These are phyloP conservation scores for Anguilla obscura DNA, from an alignment of 2,797 vertebrate genomes.

Conservation along the genomic window DNA sequence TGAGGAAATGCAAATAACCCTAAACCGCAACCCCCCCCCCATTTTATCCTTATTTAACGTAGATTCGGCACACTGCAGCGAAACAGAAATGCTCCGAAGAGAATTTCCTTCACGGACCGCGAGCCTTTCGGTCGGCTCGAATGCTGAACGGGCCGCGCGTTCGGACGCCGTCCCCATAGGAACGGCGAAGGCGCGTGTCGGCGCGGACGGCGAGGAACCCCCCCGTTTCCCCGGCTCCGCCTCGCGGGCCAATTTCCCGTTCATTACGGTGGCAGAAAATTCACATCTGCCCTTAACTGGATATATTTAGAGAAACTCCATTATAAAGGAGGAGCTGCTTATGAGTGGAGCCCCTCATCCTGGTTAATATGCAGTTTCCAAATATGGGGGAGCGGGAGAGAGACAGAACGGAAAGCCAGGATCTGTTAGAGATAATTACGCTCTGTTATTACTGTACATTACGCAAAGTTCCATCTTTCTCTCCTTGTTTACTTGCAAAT, in stretches of 20 bases:
- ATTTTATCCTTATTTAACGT: constrained; percentile 7
- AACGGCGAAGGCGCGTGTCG: neutral
- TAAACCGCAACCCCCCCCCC: neutral
- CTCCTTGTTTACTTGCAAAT: constrained; percentile 53
- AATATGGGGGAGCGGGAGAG: constrained; percentile 22
- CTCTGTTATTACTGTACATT: constrained; percentile 51
- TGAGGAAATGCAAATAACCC: constrained; percentile 20
- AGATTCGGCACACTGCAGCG: neutral
- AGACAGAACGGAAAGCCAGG: constrained; percentile 45
- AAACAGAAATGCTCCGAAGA: neutral
- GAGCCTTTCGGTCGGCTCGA: neutral
- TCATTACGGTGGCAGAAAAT: constrained; percentile 49
- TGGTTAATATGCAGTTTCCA: constrained; percentile 43
- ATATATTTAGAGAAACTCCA: constrained; percentile 40
- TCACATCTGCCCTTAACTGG: constrained; percentile 36
- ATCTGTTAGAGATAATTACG: constrained; percentile 53
- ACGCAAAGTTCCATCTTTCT: constrained; percentile 46
- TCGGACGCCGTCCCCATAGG: neutral
- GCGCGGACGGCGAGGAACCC: constrained; percentile 39
- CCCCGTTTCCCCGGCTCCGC: constrained; percentile 39
- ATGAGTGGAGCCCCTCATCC: constrained; percentile 30
- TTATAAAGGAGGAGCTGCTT: constrained; percentile 36
- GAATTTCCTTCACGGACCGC: neutral
- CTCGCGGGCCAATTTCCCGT: constrained; percentile 55
- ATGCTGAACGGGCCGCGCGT: neutral